Evolutionary conservation across 2,113 vertebrate genomes (phyloP).

Genomic region (Ochotona curzoniae): DNA sequence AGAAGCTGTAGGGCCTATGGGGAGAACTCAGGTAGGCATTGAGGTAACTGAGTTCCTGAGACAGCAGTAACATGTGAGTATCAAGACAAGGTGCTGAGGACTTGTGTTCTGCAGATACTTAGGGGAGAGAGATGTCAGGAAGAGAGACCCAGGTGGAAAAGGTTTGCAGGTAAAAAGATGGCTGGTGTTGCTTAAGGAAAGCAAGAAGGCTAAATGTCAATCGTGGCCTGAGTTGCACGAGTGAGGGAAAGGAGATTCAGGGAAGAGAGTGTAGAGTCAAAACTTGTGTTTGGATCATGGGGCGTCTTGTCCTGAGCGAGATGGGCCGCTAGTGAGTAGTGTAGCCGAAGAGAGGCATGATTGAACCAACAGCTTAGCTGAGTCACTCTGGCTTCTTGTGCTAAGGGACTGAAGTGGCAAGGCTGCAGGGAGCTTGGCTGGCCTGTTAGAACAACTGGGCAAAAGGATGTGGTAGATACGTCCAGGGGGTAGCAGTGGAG

Average conservation of each 20-base stretch:
- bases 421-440: not conserved
- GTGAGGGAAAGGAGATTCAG: not conserved
- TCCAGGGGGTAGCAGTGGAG: not conserved
- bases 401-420: not conserved
- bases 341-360: not conserved
- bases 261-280: not conserved
- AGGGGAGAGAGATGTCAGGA: not conserved
- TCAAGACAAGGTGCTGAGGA: slow-evolving; percentile 10
- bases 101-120: not conserved
- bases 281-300: not conserved
- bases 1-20: not conserved
- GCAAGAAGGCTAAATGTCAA: not conserved
- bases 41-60: not conserved
- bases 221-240: not conserved
- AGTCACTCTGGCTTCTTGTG: not conserved
- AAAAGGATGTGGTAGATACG: not conserved
- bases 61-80: not conserved
- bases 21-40: not conserved
- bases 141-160: not conserved
- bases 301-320: not conserved
- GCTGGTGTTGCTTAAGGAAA: slow-evolving; percentile 2
- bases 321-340: not conserved
- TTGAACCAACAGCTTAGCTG: not conserved
- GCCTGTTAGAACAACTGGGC: not conserved
- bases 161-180: not conserved